phyloP scores from a whole-genome alignment of 2,113 vertebrate species.

The Benitochromis conjunctus region DNA sequence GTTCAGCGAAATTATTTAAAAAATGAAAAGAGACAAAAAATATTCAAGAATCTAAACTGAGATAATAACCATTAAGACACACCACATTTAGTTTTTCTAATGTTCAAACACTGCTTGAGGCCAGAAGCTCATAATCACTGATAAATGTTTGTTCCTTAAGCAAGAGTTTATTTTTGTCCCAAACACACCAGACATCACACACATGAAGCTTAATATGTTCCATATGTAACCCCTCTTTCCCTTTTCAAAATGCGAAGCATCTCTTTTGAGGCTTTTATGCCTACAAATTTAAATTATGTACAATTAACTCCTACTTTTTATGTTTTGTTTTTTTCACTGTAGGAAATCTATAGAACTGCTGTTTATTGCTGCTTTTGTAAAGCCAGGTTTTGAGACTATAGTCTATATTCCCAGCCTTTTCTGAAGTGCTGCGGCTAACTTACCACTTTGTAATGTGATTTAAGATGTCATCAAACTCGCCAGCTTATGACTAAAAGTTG shows the following conservation, averaged over 20 bases:
- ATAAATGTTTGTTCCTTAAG: background rate
- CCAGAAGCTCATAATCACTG: background rate
- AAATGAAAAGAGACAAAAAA: background rate
- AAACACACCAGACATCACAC: background rate
- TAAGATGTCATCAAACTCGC: background rate
- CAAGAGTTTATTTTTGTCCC: background rate
- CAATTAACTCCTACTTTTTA: conserved; percentile 3
- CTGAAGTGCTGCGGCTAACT: background rate
- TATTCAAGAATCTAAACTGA: background rate
- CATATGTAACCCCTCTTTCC: conserved; percentile 7
- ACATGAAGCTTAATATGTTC: conserved; percentile 7
- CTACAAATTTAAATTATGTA: conserved; percentile 11
- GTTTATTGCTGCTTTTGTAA: background rate
- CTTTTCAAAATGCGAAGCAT: background rate
- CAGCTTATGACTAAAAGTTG: background rate
- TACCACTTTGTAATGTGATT: background rate
- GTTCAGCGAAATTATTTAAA: background rate
- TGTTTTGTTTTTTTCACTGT: background rate
- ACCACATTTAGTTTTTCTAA: background rate
- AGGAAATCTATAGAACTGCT: background rate
- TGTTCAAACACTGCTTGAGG: background rate
- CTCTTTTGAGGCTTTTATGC: background rate
- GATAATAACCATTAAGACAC: background rate
- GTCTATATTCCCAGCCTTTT: background rate
- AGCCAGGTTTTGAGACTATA: conserved; percentile 6